phyloP scores from a whole-genome alignment of 2,113 vertebrate species.

The Catharus minimus region DNA sequence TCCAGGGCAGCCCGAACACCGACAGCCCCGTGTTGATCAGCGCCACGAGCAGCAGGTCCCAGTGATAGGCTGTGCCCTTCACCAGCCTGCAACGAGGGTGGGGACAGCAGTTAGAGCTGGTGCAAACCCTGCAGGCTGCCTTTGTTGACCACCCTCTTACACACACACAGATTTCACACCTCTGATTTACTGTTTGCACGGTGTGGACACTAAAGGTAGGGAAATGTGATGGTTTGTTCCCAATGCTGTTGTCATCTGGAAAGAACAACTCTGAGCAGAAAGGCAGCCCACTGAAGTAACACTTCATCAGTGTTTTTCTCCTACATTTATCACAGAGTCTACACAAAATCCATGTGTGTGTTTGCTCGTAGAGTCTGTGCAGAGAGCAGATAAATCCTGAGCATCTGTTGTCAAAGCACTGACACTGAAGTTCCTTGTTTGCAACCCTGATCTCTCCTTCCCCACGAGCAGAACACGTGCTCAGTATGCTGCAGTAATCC shows the following conservation, averaged over 20 bases:
- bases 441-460: background rate
- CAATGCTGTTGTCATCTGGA: background rate
- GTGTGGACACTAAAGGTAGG: fast-evolving
- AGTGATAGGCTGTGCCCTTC: constrained; percentile 94
- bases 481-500: background rate
- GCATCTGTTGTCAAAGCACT: background rate
- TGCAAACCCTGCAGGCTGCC: background rate
- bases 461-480: background rate
- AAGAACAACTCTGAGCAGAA: background rate
- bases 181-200: fast-evolving
- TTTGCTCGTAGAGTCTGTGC: fast-evolving
- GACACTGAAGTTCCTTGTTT: background rate
- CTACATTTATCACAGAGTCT: background rate
- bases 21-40: constrained; percentile 92
- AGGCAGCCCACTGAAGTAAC: background rate
- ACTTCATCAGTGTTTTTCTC: background rate
- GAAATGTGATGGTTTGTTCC: background rate
- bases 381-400: background rate
- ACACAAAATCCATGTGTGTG: background rate
- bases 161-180: background rate
- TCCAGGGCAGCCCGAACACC: constrained; percentile 93
- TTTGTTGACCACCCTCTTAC: background rate
- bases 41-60: constrained; percentile 92
- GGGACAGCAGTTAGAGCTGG: background rate
- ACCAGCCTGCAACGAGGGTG: constrained; percentile 79